Percentiles rank a stretch among this genome's conserved stretches.
phyloP scores from a whole-genome alignment of 2,113 vertebrate species.

The Nothoprocta pentlandii region DNA sequence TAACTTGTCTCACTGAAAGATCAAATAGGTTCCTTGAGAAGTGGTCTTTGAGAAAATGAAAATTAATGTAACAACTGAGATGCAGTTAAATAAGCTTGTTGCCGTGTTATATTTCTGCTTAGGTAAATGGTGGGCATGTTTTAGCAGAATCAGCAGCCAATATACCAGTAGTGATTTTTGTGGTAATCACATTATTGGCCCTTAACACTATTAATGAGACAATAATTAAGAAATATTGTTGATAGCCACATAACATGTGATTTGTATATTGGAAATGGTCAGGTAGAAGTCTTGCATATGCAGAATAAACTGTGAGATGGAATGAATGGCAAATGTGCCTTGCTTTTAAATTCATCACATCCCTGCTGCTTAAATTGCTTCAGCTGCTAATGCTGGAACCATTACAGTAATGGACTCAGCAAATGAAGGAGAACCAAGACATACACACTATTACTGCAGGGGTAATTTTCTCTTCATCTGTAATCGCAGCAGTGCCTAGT shows the following conservation, averaged over 20 bases:
- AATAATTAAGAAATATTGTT: constrained; percentile 89
- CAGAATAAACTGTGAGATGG: constrained; percentile 79
- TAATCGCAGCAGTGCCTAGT: constrained; percentile 91
- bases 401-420: constrained; percentile 97
- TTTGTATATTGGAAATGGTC: constrained; percentile 78
- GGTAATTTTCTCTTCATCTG: constrained; percentile 96
- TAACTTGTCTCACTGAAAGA: neutral
- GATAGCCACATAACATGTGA: constrained; percentile 82
- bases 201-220: constrained; percentile 88
- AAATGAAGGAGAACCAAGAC: constrained; percentile 98
- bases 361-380: constrained; percentile 88
- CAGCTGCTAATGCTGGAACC: constrained; percentile 93
- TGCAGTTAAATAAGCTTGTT: constrained; percentile 82
- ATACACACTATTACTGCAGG: constrained; percentile 94
- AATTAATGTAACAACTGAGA: constrained; percentile 82
- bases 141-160: constrained; percentile 88
- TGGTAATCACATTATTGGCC: constrained; percentile 79
- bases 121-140: constrained; percentile 83
- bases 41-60: constrained; percentile 75
- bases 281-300: constrained; percentile 77
- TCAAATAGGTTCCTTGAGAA: constrained; percentile 22
- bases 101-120: constrained; percentile 86
- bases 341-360: constrained; percentile 88
- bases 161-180: constrained; percentile 80
- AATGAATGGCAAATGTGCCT: constrained; percentile 75